phyloP scores from a whole-genome alignment of 2,113 vertebrate genomes.

The Scortum barcoo region DNA sequence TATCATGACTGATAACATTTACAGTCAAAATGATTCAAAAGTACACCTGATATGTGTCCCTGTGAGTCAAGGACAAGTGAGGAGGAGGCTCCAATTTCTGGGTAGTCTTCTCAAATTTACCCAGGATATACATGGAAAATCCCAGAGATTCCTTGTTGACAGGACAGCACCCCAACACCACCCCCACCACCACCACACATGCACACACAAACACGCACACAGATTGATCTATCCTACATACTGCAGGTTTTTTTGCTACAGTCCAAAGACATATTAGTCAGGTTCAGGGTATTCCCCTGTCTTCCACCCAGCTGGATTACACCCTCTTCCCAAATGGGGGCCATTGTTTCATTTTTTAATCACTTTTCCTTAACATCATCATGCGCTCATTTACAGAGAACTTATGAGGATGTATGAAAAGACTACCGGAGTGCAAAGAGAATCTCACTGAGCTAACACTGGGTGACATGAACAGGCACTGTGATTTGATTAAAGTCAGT shows the following conservation, averaged over 20 bases:
- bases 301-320: background rate
- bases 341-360: background rate
- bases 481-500: background rate
- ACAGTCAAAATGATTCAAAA: background rate
- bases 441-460: background rate
- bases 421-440: background rate
- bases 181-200: too few species aligned
- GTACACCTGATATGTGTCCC: background rate
- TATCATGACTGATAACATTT: background rate
- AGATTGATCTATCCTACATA: too few species aligned
- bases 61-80: background rate
- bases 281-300: background rate
- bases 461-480: background rate
- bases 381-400: background rate
- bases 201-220: too few species aligned
- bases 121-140: constrained; percentile 8
- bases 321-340: background rate
- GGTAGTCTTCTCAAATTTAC: background rate
- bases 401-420: background rate
- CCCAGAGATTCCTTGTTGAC: background rate
- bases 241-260: too few species aligned
- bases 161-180: too few species aligned
- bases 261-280: background rate
- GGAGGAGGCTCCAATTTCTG: background rate
- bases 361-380: background rate